These are phyloP conservation scores for Valencia hispanica DNA, from an alignment of 2,797 vertebrate species.

Conservation along the genomic window DNA sequence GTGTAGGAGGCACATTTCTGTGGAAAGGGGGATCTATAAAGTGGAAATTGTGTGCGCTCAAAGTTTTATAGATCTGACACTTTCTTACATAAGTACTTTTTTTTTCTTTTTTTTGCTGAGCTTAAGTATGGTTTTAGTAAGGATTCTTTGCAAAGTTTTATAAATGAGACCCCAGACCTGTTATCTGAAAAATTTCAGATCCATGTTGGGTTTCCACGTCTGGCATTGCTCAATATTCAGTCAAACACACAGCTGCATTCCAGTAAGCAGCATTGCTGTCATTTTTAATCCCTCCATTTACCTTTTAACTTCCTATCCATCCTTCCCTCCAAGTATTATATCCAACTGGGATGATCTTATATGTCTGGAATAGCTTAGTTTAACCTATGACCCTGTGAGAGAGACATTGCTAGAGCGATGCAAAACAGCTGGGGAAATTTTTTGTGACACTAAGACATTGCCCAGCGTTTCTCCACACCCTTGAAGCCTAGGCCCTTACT, in stretches of 20 bases:
- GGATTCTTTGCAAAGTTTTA: too few relatives aligned
- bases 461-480: slow-evolving; percentile 27
- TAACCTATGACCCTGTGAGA: slow-evolving; percentile 54
- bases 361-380: slow-evolving; percentile 40
- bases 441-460: slow-evolving; percentile 22
- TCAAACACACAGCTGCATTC: neutral
- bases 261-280: slow-evolving; percentile 10
- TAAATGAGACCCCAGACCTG: too few relatives aligned
- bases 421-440: slow-evolving; percentile 45
- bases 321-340: slow-evolving; percentile 5
- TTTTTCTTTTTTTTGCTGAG: too few relatives aligned
- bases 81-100: too few relatives aligned
- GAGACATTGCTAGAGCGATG: slow-evolving; percentile 23
- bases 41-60: too few relatives aligned
- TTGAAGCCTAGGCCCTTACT: neutral
- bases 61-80: too few relatives aligned
- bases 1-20: too few relatives aligned
- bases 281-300: slow-evolving; percentile 23
- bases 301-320: slow-evolving; percentile 6
- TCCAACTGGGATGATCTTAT: slow-evolving; percentile 36
- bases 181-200: neutral
- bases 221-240: neutral
- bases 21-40: too few relatives aligned
- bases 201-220: neutral
- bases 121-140: too few relatives aligned